phyloP scores from a whole-genome alignment of 2,797 vertebrate species.

The Hafferia zeledoni region DNA sequence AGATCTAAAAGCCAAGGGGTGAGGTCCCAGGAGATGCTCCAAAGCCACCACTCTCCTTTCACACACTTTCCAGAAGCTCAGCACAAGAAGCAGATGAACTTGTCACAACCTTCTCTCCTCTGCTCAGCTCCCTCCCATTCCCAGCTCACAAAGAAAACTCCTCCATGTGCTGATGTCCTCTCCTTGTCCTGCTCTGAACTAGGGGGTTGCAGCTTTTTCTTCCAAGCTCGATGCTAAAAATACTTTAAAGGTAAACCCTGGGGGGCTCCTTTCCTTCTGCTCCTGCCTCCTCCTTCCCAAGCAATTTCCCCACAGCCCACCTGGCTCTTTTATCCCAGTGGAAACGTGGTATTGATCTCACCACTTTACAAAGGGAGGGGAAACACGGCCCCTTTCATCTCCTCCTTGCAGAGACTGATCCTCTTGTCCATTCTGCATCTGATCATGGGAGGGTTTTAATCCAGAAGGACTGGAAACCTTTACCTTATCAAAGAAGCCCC shows the following conservation, averaged over 20 bases:
- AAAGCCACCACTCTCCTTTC: not conserved
- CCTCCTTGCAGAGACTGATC: not conserved
- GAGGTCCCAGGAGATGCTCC: not conserved
- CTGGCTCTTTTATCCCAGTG: not conserved
- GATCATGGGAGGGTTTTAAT: not conserved
- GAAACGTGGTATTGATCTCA: not conserved
- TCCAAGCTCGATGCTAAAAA: slow-evolving; percentile 30
- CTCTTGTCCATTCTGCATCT: not conserved
- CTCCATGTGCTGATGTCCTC: not conserved
- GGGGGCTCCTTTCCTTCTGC: not conserved
- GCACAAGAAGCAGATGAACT: not conserved
- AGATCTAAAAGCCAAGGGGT: not conserved
- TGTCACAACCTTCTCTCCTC: not conserved
- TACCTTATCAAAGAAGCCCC: not conserved
- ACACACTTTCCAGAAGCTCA: not conserved
- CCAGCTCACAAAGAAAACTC: not conserved
- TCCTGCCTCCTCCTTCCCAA: slow-evolving; percentile 14
- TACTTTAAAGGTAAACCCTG: slow-evolving; percentile 5
- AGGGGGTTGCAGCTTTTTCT: not conserved
- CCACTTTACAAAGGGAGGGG: not conserved
- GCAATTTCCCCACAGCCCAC: not conserved
- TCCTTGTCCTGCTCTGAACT: not conserved
- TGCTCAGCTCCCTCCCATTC: not conserved
- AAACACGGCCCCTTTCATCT: not conserved
- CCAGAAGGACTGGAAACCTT: slow-evolving; percentile 8